Base-by-base conservation (phyloP, 2,797 vertebrate genomes). In the Craterocephalus amniculus region DNA sequence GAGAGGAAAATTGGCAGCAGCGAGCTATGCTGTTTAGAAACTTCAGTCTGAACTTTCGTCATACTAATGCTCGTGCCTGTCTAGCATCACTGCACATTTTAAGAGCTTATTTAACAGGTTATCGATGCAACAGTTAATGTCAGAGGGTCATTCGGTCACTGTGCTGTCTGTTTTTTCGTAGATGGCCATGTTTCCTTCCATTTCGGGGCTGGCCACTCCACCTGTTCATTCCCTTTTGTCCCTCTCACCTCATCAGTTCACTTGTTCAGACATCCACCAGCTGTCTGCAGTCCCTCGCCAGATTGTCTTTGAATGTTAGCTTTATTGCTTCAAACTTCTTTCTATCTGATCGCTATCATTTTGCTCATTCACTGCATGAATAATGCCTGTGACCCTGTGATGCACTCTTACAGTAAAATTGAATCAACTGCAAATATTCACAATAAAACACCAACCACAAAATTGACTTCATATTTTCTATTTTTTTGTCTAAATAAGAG, bases 181-280 rank as follows among this genome's bases (percentile, higher is more conserved):
- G 56, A 14, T 55, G 54, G 58, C 14, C 26, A 34, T 45, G 57
- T 49, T 31, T 54, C 31, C 56, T 45, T 58, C 34, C 29, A 58
- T 54, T 59, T 63, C 36, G 55, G 45, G 52, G 67, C 24, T 38
- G 38, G 8, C 34, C 54, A 22, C 12, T 48, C 59, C 58, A 74
- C 54, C 59, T 58, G 58, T 18, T 38, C 43, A 16, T 43, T 52
- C 59, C 34, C 43, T 31, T 27, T 24, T 67, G 54, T 43, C 38
- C 63, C 54, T n/a, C 34, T 57, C 38, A 31, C 43, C 49, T 35
- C 11, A 52, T 55, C 58, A 48, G 38, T 54, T 56, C 31, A 48
- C 24, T 38, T 57, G 14, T 45, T 27, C 36, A 66, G 24, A 48
- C 36, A 67, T 55, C 27, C 45, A 60, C 31, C 56, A 72, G 40